These are phyloP conservation scores for Zelostemma sp. DNA, from an alignment of 1,140 invertebrate species.

Conservation along the genomic window DNA sequence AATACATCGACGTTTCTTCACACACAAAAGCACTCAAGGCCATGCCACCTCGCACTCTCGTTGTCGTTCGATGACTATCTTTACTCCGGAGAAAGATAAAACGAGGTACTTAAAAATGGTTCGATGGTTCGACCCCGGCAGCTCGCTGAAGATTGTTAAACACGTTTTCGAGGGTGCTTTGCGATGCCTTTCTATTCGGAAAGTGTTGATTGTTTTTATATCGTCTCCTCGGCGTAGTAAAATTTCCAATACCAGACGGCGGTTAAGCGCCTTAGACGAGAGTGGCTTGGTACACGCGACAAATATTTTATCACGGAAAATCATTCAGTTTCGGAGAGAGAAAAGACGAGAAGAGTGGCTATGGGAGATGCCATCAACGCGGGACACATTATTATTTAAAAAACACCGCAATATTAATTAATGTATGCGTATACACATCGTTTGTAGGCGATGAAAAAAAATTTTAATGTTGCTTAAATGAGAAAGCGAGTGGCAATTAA, in stretches of 20 bases:
- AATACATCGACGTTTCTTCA: no score
- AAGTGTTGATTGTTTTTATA: constrained; percentile 7
- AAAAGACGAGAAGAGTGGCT: no score
- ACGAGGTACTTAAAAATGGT: constrained; percentile 4
- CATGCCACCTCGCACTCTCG: neutral
- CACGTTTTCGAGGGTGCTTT: constrained; percentile 6
- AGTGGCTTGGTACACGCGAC: neutral
- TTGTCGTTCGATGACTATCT: constrained; percentile 6
- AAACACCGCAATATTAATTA: no score
- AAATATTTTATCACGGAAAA: neutral
- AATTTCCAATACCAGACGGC: neutral
- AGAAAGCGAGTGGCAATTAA: no score
- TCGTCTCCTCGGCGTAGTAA: neutral
- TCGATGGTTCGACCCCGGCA: neutral
- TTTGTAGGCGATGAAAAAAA: no score
- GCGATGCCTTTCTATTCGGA: neutral
- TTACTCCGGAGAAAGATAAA: constrained; percentile 3
- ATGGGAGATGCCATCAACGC: no score
- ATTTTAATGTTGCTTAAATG: no score
- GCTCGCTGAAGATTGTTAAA: constrained; percentile 2
- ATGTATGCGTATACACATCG: no score
- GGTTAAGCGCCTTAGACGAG: neutral
- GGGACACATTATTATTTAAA: no score
- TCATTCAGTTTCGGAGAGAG: no score
- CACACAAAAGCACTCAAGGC: neutral